These are phyloP conservation scores for Drosophila trapezifrons DNA, from an alignment of 1,140 invertebrate genomes.

Conservation along the genomic window DNA sequence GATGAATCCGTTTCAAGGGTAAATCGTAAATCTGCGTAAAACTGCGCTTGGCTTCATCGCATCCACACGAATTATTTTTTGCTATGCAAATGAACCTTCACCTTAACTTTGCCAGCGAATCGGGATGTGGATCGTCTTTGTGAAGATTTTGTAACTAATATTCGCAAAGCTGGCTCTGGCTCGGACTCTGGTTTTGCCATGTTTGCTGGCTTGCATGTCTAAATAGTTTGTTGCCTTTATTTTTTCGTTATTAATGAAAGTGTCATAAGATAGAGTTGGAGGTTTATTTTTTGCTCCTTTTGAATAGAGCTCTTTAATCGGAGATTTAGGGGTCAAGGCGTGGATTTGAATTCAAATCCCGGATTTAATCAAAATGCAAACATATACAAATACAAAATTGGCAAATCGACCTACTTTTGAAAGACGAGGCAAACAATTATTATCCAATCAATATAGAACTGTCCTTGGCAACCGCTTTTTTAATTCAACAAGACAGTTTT, in stretches of 20 bases:
- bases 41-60: slow-evolving; percentile 51
- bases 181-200: slow-evolving; percentile 44
- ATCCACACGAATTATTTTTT: slow-evolving; percentile 26
- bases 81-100: slow-evolving; percentile 73
- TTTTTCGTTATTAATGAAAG: slow-evolving; percentile 46
- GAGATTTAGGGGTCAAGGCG: slow-evolving; percentile 20
- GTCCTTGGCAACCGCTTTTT: slow-evolving; percentile 24
- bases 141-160: slow-evolving; percentile 62
- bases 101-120: slow-evolving; percentile 57
- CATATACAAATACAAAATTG: slow-evolving; percentile 1
- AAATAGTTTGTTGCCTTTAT: slow-evolving; percentile 10
- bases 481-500: background rate
- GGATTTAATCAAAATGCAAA: slow-evolving; percentile 21
- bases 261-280: slow-evolving; percentile 10
- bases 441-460: slow-evolving; percentile 42
- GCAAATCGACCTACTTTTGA: slow-evolving; percentile 33
- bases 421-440: slow-evolving; percentile 18
- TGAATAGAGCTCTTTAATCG: slow-evolving; percentile 1
- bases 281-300: slow-evolving; percentile 18
- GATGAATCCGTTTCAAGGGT: slow-evolving; percentile 75
- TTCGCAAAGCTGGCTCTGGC: slow-evolving; percentile 43
- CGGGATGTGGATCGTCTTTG: slow-evolving; percentile 55
- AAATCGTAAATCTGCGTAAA: slow-evolving; percentile 67
- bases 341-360: slow-evolving; percentile 13
- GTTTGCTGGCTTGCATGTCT: slow-evolving; percentile 30